phyloP scores from a whole-genome alignment of 2,797 vertebrate genomes.

The Bovichtus diacanthus region DNA sequence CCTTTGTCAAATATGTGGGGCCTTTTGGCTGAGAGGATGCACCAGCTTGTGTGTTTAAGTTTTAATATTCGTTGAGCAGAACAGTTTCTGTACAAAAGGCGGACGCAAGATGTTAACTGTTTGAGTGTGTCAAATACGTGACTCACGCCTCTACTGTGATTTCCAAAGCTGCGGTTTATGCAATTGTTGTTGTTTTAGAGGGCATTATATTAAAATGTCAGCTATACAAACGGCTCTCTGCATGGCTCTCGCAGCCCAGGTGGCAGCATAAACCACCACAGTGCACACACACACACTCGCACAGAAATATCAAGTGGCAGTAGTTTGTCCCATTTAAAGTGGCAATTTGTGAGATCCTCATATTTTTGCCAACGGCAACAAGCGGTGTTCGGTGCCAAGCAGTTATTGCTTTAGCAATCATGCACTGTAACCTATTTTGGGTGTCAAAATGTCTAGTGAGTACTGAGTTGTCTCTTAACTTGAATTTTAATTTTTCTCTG shows the following conservation, averaged over 20 bases:
- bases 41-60: slow-evolving; percentile 52
- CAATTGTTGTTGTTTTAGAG: slow-evolving; percentile 48
- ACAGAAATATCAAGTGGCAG: slow-evolving; percentile 55
- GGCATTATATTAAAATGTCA: slow-evolving; percentile 71
- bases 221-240: slow-evolving; percentile 57
- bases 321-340: slow-evolving; percentile 63
- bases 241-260: slow-evolving; percentile 52
- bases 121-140: slow-evolving; percentile 37
- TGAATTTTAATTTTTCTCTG: slow-evolving; percentile 47
- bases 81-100: slow-evolving; percentile 29
- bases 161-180: slow-evolving; percentile 42
- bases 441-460: slow-evolving; percentile 48
- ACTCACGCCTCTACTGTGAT: slow-evolving; percentile 44
- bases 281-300: slow-evolving; percentile 39
- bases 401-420: slow-evolving; percentile 33
- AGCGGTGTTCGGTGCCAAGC: slow-evolving; percentile 38
- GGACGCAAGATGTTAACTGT: slow-evolving; percentile 48
- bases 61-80: slow-evolving; percentile 25
- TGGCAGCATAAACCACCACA: slow-evolving; percentile 63
- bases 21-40: slow-evolving; percentile 55
- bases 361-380: slow-evolving; percentile 48
- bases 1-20: slow-evolving; percentile 66
- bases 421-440: slow-evolving; percentile 42
- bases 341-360: slow-evolving; percentile 66
- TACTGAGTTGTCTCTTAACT: slow-evolving; percentile 27